phyloP scores from a whole-genome alignment of 1,140 invertebrate genomes.

The Paraescarpia echinospica region DNA sequence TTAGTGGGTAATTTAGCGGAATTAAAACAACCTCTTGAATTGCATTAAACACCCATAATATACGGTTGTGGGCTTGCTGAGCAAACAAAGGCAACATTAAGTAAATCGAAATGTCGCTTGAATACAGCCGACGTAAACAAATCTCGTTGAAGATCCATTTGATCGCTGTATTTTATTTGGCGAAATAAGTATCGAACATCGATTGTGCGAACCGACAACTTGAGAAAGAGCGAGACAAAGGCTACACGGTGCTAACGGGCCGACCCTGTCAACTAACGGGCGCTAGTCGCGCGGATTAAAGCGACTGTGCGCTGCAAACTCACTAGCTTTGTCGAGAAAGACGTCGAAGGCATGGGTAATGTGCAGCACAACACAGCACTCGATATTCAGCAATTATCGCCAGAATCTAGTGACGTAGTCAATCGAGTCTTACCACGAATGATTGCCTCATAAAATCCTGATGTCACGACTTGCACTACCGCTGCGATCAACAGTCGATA shows the following conservation, averaged over 20 bases:
- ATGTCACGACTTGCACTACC: neutral
- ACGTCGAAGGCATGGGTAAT: neutral
- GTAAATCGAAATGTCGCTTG: neutral
- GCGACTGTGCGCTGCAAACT: neutral
- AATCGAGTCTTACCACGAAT: neutral
- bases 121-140: neutral
- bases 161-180: neutral
- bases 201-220: neutral
- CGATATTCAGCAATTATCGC: neutral
- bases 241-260: neutral
- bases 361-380: neutral
- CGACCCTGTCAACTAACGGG: neutral
- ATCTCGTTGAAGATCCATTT: neutral
- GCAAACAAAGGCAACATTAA: neutral
- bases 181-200: conserved; percentile 1
- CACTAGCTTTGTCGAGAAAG: neutral
- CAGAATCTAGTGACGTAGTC: neutral
- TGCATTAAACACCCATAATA: neutral
- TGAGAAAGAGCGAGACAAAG: neutral
- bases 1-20: neutral
- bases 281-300: neutral
- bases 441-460: neutral
- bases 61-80: neutral
- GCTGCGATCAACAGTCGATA: neutral
- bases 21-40: neutral